These are phyloP conservation scores for Melanotaenia trifasciata DNA, from an alignment of 2,797 vertebrate genomes.

Conservation along the genomic window DNA sequence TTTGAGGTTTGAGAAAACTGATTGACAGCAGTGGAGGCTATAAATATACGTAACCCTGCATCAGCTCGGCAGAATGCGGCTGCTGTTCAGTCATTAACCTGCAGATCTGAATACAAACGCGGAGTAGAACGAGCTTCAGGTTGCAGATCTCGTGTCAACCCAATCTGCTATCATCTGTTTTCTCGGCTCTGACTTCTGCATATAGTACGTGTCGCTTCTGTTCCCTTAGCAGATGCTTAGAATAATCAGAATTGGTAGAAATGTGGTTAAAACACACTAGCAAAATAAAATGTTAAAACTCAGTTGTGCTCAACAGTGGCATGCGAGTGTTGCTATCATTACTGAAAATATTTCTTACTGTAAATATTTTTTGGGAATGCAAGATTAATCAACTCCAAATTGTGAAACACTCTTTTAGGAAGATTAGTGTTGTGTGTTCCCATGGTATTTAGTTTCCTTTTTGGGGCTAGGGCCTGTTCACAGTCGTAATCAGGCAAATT, in stretches of 20 bases:
- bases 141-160: slow-evolving; percentile 27
- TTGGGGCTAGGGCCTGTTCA: not conserved
- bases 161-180: slow-evolving; percentile 18
- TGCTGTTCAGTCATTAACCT: slow-evolving; percentile 61
- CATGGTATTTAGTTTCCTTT: not conserved
- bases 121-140: slow-evolving; percentile 22
- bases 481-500: not conserved
- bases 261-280: slow-evolving; percentile 15
- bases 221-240: slow-evolving; percentile 24
- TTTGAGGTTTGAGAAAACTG: slow-evolving; percentile 53
- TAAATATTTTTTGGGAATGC: not conserved
- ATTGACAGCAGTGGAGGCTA: slow-evolving; percentile 59
- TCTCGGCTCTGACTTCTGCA: slow-evolving; percentile 23
- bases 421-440: not conserved
- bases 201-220: slow-evolving; percentile 5
- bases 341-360: not conserved
- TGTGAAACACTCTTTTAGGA: not conserved
- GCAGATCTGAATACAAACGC: slow-evolving; percentile 57
- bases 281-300: not conserved
- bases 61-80: slow-evolving; percentile 40
- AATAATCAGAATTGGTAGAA: slow-evolving; percentile 5
- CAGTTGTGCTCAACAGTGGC: not conserved
- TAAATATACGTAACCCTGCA: slow-evolving; percentile 59
- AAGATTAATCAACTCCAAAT: not conserved
- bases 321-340: not conserved